These are phyloP conservation scores for Picathartes gymnocephalus DNA, from an alignment of 2,113 vertebrate genomes.

Conservation along the genomic window DNA sequence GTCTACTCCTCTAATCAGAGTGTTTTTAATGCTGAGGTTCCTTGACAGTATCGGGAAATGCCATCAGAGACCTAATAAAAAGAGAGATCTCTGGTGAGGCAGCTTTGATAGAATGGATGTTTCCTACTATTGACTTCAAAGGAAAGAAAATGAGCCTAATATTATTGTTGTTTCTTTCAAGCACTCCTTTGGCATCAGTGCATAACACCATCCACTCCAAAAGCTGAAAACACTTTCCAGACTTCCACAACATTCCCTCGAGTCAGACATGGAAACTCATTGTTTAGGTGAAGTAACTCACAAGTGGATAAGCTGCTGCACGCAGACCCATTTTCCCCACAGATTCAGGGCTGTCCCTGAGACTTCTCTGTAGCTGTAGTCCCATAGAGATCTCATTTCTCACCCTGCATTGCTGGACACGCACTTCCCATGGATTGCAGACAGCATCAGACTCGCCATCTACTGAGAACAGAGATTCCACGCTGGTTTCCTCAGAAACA, in stretches of 20 bases:
- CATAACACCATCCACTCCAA: background rate
- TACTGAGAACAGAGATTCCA: background rate
- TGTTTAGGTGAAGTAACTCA: background rate
- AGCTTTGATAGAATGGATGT: background rate
- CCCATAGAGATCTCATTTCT: background rate
- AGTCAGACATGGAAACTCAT: background rate
- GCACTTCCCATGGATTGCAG: background rate
- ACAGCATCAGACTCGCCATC: background rate
- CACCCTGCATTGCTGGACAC: background rate
- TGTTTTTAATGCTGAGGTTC: slow-evolving; percentile 1
- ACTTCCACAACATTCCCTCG: background rate
- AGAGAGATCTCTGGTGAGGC: slow-evolving; percentile 15
- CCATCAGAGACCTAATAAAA: slow-evolving; percentile 30
- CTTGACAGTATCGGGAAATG: slow-evolving; percentile 42
- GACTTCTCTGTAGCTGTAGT: background rate
- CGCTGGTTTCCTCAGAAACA: slow-evolving; percentile 35
- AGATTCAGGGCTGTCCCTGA: background rate
- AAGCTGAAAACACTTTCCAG: slow-evolving; percentile 32
- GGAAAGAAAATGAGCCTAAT: background rate
- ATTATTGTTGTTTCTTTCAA: background rate
- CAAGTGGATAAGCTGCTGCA: background rate
- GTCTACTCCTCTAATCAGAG: background rate
- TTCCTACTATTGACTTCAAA: slow-evolving; percentile 38
- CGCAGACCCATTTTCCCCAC: background rate
- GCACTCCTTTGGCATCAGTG: background rate